Evolutionary conservation across 2,888 invertebrate genomes (phyloP).

Genomic region (Ferrisia virgata): DNA sequence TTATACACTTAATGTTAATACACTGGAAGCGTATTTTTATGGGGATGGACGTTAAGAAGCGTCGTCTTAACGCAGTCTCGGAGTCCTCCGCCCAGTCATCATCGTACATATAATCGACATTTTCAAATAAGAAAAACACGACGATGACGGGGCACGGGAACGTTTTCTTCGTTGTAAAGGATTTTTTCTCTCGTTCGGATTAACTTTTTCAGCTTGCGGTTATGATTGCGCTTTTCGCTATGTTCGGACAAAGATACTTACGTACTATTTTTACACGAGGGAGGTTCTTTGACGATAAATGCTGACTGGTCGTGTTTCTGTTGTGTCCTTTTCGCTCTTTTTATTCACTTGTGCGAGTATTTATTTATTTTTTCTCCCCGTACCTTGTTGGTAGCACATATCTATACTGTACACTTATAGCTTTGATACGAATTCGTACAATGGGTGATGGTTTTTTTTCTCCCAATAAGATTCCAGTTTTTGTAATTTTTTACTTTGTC

Average conservation of each 20-base stretch:
- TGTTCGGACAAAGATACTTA: not conserved
- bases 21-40: conserved; percentile 1
- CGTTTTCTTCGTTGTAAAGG: not conserved
- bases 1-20: not conserved
- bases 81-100: not conserved
- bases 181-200: not conserved
- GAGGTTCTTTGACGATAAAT: not conserved
- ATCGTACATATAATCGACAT: conserved; percentile 4
- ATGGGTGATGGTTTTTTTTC: no score
- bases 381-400: no score
- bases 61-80: no score
- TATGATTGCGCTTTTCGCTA: not conserved
- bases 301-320: not conserved
- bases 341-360: not conserved
- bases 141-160: not conserved
- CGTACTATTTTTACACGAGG: not conserved
- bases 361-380: not conserved
- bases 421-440: no score
- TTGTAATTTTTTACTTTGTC: not conserved
- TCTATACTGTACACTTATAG: not conserved
- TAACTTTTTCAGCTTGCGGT: not conserved
- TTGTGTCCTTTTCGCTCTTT: not conserved
- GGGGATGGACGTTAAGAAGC: not conserved
- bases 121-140: conserved; percentile 1
- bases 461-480: not conserved